Base-by-base conservation (phyloP, 1,140 invertebrate species). In the Magallana gigas region DNA sequence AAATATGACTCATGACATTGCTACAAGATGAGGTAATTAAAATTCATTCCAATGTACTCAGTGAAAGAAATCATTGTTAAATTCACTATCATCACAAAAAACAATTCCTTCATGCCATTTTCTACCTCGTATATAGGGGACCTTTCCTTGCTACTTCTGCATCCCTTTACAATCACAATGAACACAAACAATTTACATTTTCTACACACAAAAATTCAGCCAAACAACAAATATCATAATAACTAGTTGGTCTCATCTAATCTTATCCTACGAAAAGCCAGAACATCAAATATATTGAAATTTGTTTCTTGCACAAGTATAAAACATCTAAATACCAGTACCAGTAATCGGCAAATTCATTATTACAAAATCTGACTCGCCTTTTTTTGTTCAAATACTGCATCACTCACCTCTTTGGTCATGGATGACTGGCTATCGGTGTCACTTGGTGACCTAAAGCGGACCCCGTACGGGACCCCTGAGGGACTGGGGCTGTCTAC, bases 401-500 rank as follows among this genome's bases (percentile, higher is more conserved):
- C 36, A 58, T n/a, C n/a, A 29, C 85, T 82, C 58, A 88, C 89
- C 84, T 90, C 89, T 68, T 57, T 85, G 29, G 86, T 90, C 81
- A 90, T 84, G 36, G 89, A 90, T 58, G 89, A 86, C 57, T 87
- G 85, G 57, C 88, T 89, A 71, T 89, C 94, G 9, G 94, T 93
- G 83, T 94, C 94, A 88, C 92, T 92, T 23, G 88, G 88, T 57
- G 90, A 93, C 60, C 91, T 91, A 7, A 92, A 88, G 71, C 91
- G 64, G 3, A 59, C 29, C 6, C 84, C 84, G 11, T 88, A 64
- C 18, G 59, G 86, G 4, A 81, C 48, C 0, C 62, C 16, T 58
- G 83, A 48, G 36, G 36, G 80, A 86, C 88, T 88, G 9, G 68
- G 68, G 87, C 88, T 88, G 3, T 89, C 93, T 8, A 91, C 11